Percentiles rank a stretch among this genome's conserved stretches.
Conservation (phyloP, 2,888 invertebrate genomes). For the Orchesella flavescens region DNA sequence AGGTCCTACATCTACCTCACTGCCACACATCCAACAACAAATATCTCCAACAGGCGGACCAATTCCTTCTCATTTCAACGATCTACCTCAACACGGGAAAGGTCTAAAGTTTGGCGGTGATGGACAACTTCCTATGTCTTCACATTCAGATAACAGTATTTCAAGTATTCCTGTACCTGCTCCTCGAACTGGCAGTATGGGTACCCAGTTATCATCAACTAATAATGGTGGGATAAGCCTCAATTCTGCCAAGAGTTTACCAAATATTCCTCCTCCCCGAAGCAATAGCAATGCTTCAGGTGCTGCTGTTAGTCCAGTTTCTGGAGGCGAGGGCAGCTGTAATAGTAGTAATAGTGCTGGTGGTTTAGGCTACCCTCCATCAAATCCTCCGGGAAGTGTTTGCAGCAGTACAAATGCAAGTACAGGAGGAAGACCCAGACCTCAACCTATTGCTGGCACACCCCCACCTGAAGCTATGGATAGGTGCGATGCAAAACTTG, state of each 20-base stretch:
- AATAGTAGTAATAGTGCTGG: constrained; percentile 54
- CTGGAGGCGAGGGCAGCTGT: constrained; percentile 57
- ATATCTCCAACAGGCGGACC: constrained; percentile 11
- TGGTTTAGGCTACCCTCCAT: constrained; percentile 34
- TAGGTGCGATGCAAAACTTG: constrained; percentile 90
- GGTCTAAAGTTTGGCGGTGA: constrained; percentile 20
- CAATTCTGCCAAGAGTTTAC: constrained; percentile 45
- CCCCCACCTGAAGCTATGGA: constrained; percentile 85
- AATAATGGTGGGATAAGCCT: background rate
- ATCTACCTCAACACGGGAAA: constrained; percentile 23
- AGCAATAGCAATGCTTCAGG: constrained; percentile 61
- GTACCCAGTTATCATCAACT: constrained; percentile 17
- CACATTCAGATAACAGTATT: constrained; percentile 24
- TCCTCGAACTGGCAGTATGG: constrained; percentile 46
- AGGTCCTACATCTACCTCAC: constrained; percentile 28
- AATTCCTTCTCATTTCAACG: constrained; percentile 27
- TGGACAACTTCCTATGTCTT: background rate
- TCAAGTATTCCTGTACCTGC: constrained; percentile 54
- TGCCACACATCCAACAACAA: constrained; percentile 44
- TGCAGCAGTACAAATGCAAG: constrained; percentile 64
- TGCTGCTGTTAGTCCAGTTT: constrained; percentile 71
- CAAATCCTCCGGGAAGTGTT: constrained; percentile 52
- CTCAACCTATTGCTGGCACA: constrained; percentile 92
- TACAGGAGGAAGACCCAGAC: constrained; percentile 84
- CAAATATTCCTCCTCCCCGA: constrained; percentile 57